Evolutionary conservation across 2,113 vertebrate species (phyloP).

Genomic region (Myiagra hebetior): DNA sequence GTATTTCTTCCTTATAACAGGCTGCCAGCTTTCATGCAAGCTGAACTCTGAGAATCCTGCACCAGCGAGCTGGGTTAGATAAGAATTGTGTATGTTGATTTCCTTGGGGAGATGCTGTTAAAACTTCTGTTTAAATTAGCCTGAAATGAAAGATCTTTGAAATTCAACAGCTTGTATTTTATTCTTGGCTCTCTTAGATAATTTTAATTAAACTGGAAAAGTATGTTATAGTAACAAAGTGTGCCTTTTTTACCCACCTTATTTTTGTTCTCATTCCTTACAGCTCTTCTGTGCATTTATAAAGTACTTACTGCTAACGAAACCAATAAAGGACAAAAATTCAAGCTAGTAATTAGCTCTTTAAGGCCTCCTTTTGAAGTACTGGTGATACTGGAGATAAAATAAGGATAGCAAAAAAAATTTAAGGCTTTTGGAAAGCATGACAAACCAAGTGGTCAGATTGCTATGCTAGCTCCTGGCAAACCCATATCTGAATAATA

Average conservation of each 20-base stretch:
- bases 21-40: neutral
- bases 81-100: neutral
- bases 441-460: neutral
- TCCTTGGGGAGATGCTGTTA: neutral
- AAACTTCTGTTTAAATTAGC: neutral
- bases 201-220: neutral
- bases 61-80: neutral
- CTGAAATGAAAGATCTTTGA: neutral
- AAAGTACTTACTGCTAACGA: neutral
- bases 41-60: neutral
- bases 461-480: neutral
- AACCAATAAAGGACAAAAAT: neutral
- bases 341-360: neutral
- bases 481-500: constrained; percentile 32
- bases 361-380: neutral
- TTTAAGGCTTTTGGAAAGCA: neutral
- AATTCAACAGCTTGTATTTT: neutral
- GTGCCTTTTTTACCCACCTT: neutral
- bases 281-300: neutral
- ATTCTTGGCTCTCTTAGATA: neutral
- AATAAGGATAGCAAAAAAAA: neutral
- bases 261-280: neutral
- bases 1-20: neutral
- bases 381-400: neutral
- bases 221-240: neutral